Base-by-base conservation (phyloP, 2,888 invertebrate genomes). In the Tipula confusa region DNA sequence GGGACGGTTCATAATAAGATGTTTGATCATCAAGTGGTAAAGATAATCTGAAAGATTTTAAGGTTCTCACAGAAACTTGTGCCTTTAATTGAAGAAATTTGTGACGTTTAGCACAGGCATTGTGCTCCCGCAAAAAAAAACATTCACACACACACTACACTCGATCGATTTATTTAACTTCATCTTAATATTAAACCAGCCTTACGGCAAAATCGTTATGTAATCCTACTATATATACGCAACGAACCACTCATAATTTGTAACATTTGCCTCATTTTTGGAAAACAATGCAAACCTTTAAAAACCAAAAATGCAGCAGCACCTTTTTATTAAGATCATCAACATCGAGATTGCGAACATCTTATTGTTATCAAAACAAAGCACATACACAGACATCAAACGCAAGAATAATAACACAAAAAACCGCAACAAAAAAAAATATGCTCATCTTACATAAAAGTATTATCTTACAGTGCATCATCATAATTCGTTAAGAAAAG, bases 311-410 rank as follows among this genome's bases (percentile, higher is more conserved):
- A 24, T 24, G 3, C 24, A 64, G 24, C 64, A 64, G 64, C 64
- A 64, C 24, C 11, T 64, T 64, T 64, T 64, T 24, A 9, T 64
- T 3, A 0, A 24, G n/a, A 64, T 24, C 24, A 64, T 11, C 24
- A 24, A 64, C 11, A 9, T 24, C n/a, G n/a, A n/a, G 24, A 24
- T 64, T 64, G 9, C 64, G 64, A 64, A 24, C 64, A 64, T 64
- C 64, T 64, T 64, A 64, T 64, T 64, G 64, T 64, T 64, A 64
- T 64, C 64, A 64, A 64, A 64, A 64, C 64, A 64, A 64, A 9
- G 64, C 64, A 18, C 24, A 64, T 64, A 38, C 0, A 13, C 9
- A 4, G 13, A 38, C 7, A 38, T 18, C 15, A 64, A 64, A 64
- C 24, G 43, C 43, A 43, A 43, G 43, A 43, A 43, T 43, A 43